Evolutionary conservation across 2,113 vertebrate species (phyloP).

Genomic region (Grallaria varia): DNA sequence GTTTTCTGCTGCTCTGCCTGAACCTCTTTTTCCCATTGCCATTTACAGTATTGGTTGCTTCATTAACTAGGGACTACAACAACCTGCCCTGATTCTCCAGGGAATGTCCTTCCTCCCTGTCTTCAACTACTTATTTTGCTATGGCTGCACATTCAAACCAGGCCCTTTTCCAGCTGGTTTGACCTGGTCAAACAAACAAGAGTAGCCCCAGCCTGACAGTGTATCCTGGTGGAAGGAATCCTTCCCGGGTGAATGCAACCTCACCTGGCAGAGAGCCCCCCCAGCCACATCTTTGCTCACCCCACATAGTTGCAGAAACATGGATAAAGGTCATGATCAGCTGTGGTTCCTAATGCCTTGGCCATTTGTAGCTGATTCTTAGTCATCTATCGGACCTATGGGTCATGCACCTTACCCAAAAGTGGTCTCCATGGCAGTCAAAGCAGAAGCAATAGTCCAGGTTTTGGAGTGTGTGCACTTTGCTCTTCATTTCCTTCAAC

Average conservation of each 20-base stretch:
- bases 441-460: not conserved
- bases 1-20: not conserved
- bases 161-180: not conserved
- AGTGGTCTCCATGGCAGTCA: not conserved
- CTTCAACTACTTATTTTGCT: not conserved
- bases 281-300: not conserved
- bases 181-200: not conserved
- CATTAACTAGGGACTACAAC: not conserved
- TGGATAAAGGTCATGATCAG: not conserved
- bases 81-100: not conserved
- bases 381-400: not conserved
- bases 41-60: not conserved
- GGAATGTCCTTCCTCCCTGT: not conserved
- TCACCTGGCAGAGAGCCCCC: not conserved
- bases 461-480: accelerated
- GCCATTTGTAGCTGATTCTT: not conserved
- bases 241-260: not conserved
- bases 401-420: not conserved
- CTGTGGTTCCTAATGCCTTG: not conserved
- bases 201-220: not conserved
- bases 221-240: not conserved
- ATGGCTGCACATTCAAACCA: not conserved
- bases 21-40: not conserved
- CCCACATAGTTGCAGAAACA: accelerated
- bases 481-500: not conserved